Conservation (phyloP, 1,140 invertebrate genomes). For the Proctacanthus coquilletti region DNA sequence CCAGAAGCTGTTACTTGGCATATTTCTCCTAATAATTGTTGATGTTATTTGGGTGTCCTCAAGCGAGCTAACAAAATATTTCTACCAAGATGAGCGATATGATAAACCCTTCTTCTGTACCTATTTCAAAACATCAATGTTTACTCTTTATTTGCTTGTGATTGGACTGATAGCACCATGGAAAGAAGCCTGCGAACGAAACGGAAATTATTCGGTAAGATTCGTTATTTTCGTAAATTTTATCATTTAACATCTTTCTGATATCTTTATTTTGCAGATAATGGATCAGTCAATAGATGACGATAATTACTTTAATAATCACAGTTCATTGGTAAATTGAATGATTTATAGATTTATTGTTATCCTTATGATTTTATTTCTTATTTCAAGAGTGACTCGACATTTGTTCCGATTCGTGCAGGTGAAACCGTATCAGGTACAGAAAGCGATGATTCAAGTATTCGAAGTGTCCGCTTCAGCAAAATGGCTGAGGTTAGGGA, state of each 20-base stretch:
- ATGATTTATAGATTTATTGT: no score
- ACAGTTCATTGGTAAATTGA: constrained; percentile 7
- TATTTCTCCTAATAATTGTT: constrained; percentile 60
- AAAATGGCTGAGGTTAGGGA: constrained; percentile 72
- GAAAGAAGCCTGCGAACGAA: constrained; percentile 56
- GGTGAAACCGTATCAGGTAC: constrained; percentile 50
- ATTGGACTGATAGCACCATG: constrained; percentile 70
- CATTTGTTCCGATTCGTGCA: constrained; percentile 68
- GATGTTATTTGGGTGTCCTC: constrained; percentile 80
- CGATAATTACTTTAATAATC: constrained; percentile 42
- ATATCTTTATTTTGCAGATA: constrained; percentile 29
- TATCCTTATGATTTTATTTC: constrained; percentile 6
- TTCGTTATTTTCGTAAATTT: constrained; percentile 9
- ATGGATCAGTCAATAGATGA: constrained; percentile 46
- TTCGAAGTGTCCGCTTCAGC: constrained; percentile 62
- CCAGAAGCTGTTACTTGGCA: constrained; percentile 59
- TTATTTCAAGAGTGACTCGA: constrained; percentile 54
- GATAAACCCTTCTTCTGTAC: constrained; percentile 82
- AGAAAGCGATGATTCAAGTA: constrained; percentile 68
- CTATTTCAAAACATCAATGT: constrained; percentile 79
- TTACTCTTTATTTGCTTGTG: constrained; percentile 66
- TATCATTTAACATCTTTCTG: constrained; percentile 3
- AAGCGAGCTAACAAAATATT: constrained; percentile 72
- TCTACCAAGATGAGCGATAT: constrained; percentile 62
- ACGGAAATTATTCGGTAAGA: constrained; percentile 46